Conservation (phyloP, 64 coral and sea anemone species). For the Trachythela sp. region DNA sequence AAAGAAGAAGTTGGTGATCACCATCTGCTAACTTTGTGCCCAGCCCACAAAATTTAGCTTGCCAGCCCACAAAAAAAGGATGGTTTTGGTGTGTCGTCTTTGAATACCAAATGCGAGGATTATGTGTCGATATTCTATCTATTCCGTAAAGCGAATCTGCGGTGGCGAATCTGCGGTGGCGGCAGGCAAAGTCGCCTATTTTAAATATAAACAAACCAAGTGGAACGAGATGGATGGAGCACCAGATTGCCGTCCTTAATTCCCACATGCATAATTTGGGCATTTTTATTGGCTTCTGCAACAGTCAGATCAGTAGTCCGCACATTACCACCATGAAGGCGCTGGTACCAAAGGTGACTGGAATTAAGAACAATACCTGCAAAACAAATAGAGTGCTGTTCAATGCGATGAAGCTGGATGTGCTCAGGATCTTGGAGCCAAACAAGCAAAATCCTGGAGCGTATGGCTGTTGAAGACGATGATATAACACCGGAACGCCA, state of each 20-base stretch:
- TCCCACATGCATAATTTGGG: not conserved
- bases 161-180: not conserved
- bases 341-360: not conserved
- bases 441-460: too few relatives aligned
- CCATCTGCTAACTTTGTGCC: not conserved
- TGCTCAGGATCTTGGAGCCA: too few relatives aligned
- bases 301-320: not conserved
- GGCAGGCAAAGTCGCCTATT: not conserved
- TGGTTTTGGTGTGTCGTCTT: not conserved
- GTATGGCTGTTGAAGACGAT: too few relatives aligned
- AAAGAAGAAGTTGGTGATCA: not conserved
- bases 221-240: not conserved
- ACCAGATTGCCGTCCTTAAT: not conserved
- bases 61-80: not conserved
- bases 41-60: not conserved
- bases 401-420: not conserved
- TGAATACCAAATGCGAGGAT: not conserved
- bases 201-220: not conserved
- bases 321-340: not conserved
- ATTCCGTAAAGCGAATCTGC: not conserved
- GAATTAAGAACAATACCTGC: not conserved
- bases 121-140: not conserved
- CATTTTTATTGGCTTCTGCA: not conserved
- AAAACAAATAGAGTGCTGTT: not conserved
- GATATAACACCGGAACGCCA: too few relatives aligned